Evolutionary conservation across 2,888 invertebrate genomes (phyloP).

Genomic region (Thymelicus acteon): DNA sequence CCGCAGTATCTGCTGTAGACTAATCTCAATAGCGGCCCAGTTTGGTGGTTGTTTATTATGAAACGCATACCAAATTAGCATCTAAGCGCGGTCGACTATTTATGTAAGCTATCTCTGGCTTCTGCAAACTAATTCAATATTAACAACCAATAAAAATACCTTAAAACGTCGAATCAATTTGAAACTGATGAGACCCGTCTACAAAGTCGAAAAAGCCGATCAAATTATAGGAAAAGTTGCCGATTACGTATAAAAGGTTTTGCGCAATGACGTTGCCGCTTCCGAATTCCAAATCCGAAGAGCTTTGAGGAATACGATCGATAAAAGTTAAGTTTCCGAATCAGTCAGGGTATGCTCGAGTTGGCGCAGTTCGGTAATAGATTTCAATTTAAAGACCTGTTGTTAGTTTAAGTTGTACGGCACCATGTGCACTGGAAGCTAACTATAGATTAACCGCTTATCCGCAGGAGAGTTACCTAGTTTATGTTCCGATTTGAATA

Average conservation of each 20-base stretch:
- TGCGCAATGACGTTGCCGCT: slow-evolving; percentile 11
- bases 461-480: slow-evolving; percentile 35
- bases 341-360: slow-evolving; percentile 45
- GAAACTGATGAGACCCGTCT: slow-evolving; percentile 14
- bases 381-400: slow-evolving; percentile 56
- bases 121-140: slow-evolving; percentile 14
- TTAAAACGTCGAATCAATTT: slow-evolving; percentile 9
- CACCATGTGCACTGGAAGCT: slow-evolving; percentile 46
- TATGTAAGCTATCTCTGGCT: slow-evolving; percentile 2
- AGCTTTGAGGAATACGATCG: slow-evolving; percentile 41
- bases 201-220: slow-evolving; percentile 23
- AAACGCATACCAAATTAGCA: slow-evolving; percentile 7
- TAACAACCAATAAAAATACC: slow-evolving; percentile 7
- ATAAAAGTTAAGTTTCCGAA: slow-evolving; percentile 49
- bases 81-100: neutral
- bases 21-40: neutral
- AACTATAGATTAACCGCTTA: slow-evolving; percentile 55
- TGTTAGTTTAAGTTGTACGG: slow-evolving; percentile 48
- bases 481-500: slow-evolving; percentile 32
- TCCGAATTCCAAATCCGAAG: slow-evolving; percentile 35
- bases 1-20: neutral
- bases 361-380: slow-evolving; percentile 46
- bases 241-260: slow-evolving; percentile 25
- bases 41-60: slow-evolving; percentile 7
- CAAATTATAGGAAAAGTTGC: slow-evolving; percentile 23